These are phyloP conservation scores for Zosterops japonicus DNA, from an alignment of 2,113 vertebrate genomes.

Conservation along the genomic window DNA sequence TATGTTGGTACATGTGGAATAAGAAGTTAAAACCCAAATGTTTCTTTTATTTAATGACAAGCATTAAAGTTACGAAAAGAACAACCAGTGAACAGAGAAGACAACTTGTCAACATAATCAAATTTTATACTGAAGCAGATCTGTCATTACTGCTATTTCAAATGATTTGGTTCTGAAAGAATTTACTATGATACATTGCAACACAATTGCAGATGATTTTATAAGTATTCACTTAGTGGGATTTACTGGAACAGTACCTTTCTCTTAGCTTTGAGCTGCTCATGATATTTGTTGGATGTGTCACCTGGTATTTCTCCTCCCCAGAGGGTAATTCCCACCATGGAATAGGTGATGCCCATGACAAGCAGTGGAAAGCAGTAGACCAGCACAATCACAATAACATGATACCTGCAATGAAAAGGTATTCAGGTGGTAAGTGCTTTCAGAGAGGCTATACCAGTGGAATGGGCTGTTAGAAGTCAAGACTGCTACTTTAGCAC, in stretches of 20 bases:
- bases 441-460: not conserved
- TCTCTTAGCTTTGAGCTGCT: constrained; percentile 93
- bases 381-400: constrained; percentile 88
- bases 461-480: not conserved
- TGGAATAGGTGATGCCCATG: constrained; percentile 95
- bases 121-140: not conserved
- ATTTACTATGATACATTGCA: not conserved
- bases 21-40: not conserved
- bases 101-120: not conserved
- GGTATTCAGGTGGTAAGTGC: not conserved
- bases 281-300: constrained; percentile 91
- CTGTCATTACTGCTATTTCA: not conserved
- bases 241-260: constrained; percentile 81
- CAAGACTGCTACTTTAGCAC: not conserved
- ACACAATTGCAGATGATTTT: not conserved
- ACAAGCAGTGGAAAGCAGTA: constrained; percentile 91
- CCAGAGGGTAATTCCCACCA: constrained; percentile 95
- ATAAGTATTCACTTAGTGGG: not conserved
- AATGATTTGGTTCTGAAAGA: not conserved
- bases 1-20: not conserved
- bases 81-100: not conserved
- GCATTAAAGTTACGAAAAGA: not conserved
- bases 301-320: constrained; percentile 95
- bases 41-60: not conserved
- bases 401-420: constrained; percentile 84